Evolutionary conservation across 2,113 vertebrate genomes (phyloP), one percentile per base, ranked within the genome.

Genomic region (Corvus hawaiiensis): DNA sequence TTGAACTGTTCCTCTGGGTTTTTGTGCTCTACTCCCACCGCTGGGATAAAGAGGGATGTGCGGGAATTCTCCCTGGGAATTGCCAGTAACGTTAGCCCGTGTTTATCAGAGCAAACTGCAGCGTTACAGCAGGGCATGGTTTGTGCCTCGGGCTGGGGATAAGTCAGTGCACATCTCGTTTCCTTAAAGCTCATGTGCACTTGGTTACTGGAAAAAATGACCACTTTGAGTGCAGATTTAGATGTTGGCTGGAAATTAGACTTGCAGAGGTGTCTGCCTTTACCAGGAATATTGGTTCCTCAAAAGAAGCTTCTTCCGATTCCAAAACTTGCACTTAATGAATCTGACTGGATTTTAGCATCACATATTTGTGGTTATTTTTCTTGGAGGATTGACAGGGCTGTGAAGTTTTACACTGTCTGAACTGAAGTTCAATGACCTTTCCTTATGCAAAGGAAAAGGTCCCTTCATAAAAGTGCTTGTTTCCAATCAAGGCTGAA

Each of bases 301-400:
- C 77, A 89, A 78, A 93, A 72, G 90, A 84, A 56, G 48, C 44
- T 63, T 9, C 62, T 76, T 39, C 35, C 21, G 7, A 64, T 76
- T 94, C 90, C 84, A 93, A 56, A 87, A 61, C 52, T 94, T 94
- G 52, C 93, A 84, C 92, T 55, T 93, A 30, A 93, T 89, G 81
- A 87, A 72, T 94, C 84, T 94, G 35, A 35, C 30, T 64, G 61
- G 66, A 37, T 79, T 92, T 90, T 56, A 79, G 49, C 78, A 68
- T 88, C 41, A 41, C 51, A 27, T 82, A 11, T 11, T 79, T 81
- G 64, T 75, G 62, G 74, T 75, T 94, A 8, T 95, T 93, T 93
- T 75, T 79, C 87, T 82, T 94, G 93, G 90, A 89, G 84, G 66
- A 20, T 20, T 43, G 48, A 44, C 52, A 44, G 18, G 43, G 66